Conservation (phyloP, 2,797 vertebrate species). For the Crocidura indochinensis region DNA sequence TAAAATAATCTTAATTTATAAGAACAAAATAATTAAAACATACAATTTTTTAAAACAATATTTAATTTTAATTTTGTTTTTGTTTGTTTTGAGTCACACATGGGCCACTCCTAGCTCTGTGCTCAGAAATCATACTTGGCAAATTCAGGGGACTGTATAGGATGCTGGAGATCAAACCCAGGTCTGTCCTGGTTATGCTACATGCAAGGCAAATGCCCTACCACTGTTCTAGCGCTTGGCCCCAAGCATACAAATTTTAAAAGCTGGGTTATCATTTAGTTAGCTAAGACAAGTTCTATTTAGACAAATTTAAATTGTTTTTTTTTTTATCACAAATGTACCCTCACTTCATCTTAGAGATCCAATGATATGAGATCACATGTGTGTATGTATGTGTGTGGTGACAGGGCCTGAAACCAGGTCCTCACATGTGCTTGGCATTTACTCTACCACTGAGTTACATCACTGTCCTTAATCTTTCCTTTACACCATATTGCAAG, state of each 20-base stretch:
- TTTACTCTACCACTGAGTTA: too few relatives aligned
- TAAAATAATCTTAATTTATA: slow-evolving; percentile 9
- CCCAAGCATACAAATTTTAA: not conserved
- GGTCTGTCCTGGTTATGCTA: too few relatives aligned
- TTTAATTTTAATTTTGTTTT: too few relatives aligned
- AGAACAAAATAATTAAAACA: slow-evolving; percentile 17
- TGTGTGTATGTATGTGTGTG: not conserved
- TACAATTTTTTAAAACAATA: not conserved
- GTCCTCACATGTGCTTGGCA: too few relatives aligned
- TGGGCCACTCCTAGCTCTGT: too few relatives aligned
- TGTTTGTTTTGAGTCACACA: too few relatives aligned
- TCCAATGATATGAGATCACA: not conserved
- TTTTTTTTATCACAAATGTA: not conserved
- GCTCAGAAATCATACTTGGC: too few relatives aligned
- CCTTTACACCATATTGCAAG: slow-evolving; percentile 33
- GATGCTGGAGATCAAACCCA: too few relatives aligned
- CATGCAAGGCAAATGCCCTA: too few relatives aligned
- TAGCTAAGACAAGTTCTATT: slow-evolving; percentile 45
- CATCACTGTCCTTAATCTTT: slow-evolving; percentile 23
- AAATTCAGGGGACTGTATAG: too few relatives aligned
- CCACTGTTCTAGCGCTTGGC: too few relatives aligned
- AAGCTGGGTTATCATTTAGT: not conserved
- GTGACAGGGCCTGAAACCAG: too few relatives aligned
- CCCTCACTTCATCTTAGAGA: not conserved
- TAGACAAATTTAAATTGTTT: slow-evolving; percentile 42